phyloP scores from a whole-genome alignment of 2,113 vertebrate species.

The Nestor notabilis region DNA sequence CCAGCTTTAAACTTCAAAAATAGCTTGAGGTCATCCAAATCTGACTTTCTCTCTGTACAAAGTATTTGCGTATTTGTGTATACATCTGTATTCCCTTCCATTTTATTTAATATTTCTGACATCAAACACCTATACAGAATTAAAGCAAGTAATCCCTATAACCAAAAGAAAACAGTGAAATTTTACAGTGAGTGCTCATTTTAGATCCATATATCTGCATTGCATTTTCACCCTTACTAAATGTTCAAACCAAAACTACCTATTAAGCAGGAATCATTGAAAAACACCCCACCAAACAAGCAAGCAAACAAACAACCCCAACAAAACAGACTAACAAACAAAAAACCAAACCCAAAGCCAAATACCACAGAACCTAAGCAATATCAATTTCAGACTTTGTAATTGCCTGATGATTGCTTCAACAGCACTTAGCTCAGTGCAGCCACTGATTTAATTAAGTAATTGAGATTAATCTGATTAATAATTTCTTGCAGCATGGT shows the following conservation, averaged over 20 bases:
- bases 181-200: background rate
- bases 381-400: background rate
- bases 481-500: background rate
- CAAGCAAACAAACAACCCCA: background rate
- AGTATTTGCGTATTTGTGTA: background rate
- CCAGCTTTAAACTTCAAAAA: background rate
- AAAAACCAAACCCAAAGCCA: background rate
- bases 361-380: background rate
- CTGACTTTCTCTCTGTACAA: background rate
- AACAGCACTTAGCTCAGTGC: background rate
- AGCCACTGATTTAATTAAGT: background rate
- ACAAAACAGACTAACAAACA: background rate
- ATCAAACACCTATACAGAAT: background rate
- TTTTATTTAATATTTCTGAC: background rate
- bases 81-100: background rate
- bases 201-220: background rate
- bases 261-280: background rate
- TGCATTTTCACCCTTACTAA: background rate
- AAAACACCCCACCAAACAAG: background rate
- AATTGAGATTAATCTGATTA: slow-evolving; percentile 1
- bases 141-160: background rate
- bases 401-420: background rate
- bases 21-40: background rate
- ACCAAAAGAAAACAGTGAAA: background rate
- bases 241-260: background rate